phyloP scores from a whole-genome alignment of 2,797 vertebrate genomes.

The Gobionotothen gibberifrons region DNA sequence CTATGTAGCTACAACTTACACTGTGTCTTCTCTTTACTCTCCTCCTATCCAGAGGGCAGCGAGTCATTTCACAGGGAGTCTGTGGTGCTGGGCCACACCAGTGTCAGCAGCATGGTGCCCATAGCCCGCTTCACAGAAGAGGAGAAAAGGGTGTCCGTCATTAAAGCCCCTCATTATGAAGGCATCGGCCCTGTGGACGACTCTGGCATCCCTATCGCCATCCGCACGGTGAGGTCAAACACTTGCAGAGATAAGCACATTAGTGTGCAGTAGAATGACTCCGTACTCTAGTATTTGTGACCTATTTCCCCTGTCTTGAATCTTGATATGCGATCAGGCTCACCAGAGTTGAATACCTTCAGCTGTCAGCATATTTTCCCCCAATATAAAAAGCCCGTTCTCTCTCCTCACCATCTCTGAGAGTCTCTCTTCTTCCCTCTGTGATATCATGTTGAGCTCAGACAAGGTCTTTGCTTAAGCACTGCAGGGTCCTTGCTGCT shows the following conservation, averaged over 20 bases:
- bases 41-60: conserved; percentile 84
- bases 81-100: conserved; percentile 83
- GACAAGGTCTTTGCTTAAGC: conserved; percentile 25
- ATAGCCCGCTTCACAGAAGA: conserved; percentile 95
- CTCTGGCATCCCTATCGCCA: conserved; percentile 97
- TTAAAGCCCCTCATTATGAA: conserved; percentile 97
- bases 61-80: conserved; percentile 89
- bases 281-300: conserved; percentile 17
- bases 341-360: conserved; percentile 58
- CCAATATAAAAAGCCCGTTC: conserved; percentile 44
- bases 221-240: conserved; percentile 92
- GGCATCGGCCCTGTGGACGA: conserved; percentile 98
- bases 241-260: background rate
- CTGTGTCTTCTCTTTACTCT: conserved; percentile 1
- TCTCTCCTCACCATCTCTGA: conserved; percentile 29
- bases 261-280: background rate
- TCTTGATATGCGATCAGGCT: conserved; percentile 60
- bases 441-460: conserved; percentile 49
- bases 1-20: background rate
- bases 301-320: conserved; percentile 47
- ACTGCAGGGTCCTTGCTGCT: conserved; percentile 15
- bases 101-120: conserved; percentile 88
- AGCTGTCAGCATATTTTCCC: conserved; percentile 71
- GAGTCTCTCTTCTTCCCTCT: conserved; percentile 27
- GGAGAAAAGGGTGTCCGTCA: conserved; percentile 93